These are phyloP conservation scores for Pegoplata infirma DNA, from an alignment of 2,888 invertebrate genomes.

Conservation along the genomic window DNA sequence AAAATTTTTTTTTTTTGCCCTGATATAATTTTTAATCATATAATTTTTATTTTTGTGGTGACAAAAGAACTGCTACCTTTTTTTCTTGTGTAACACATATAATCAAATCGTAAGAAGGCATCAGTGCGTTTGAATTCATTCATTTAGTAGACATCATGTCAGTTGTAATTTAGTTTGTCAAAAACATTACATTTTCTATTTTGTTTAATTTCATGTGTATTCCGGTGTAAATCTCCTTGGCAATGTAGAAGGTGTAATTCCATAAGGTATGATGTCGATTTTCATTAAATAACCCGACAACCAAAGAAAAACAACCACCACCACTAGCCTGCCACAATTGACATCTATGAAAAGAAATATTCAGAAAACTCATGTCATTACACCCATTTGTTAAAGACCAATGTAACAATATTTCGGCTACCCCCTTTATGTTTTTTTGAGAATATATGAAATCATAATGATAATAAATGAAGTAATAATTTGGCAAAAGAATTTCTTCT, in stretches of 20 bases:
- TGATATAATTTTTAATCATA: too few relatives aligned
- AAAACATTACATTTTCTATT: slow-evolving; percentile 60
- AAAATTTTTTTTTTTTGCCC: too few relatives aligned
- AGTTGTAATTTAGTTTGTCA: slow-evolving; percentile 67
- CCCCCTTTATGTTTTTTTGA: slow-evolving; percentile 11
- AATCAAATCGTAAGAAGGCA: slow-evolving; percentile 30
- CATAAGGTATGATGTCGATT: slow-evolving; percentile 66
- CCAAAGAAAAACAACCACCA: slow-evolving; percentile 18
- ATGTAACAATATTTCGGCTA: slow-evolving; percentile 3
- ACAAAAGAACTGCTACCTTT: too few relatives aligned
- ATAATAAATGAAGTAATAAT: slow-evolving; percentile 63
- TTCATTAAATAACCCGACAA: slow-evolving; percentile 63
- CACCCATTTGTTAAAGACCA: slow-evolving; percentile 1
- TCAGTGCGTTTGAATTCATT: slow-evolving; percentile 42
- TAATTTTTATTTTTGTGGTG: too few relatives aligned
- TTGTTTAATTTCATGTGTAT: slow-evolving; percentile 32
- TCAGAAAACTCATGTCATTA: slow-evolving; percentile 53
- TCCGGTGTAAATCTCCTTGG: slow-evolving; percentile 49
- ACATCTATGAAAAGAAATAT: slow-evolving; percentile 13
- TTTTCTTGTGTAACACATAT: slow-evolving; percentile 4
- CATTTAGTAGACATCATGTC: slow-evolving; percentile 59
- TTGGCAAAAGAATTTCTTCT: slow-evolving; percentile 56
- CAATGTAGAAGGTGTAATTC: slow-evolving; percentile 63
- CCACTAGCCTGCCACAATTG: slow-evolving; percentile 5
- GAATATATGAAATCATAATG: slow-evolving; percentile 50